These are phyloP conservation scores for Xenus cinereus DNA, from an alignment of 2,113 vertebrate genomes.

Conservation along the genomic window DNA sequence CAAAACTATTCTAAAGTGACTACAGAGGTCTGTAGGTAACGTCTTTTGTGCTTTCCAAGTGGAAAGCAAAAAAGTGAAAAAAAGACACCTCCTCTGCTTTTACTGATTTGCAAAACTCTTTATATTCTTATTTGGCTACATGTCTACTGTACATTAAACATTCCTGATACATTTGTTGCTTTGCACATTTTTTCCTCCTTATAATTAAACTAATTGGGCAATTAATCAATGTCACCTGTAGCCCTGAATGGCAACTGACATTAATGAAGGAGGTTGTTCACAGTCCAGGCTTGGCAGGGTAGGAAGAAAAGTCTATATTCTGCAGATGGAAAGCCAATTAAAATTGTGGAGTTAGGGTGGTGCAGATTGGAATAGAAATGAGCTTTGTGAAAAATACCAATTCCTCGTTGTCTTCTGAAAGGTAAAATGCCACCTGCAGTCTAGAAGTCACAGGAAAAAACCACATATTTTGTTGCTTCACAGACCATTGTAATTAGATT, in stretches of 20 bases:
- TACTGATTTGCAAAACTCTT: neutral
- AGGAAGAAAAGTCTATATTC: neutral
- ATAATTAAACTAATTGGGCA: conserved; percentile 53
- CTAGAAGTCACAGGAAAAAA: neutral
- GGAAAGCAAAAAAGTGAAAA: neutral
- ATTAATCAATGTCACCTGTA: conserved; percentile 39
- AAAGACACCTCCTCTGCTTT: neutral
- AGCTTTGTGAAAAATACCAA: neutral
- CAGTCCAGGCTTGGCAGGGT: neutral
- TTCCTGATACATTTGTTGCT: neutral
- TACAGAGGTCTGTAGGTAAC: neutral
- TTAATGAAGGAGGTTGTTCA: conserved; percentile 21
- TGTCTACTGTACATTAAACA: neutral
- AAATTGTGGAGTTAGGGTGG: neutral
- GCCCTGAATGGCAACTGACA: conserved; percentile 28
- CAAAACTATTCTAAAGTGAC: neutral
- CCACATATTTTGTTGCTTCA: neutral
- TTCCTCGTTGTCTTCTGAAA: neutral
- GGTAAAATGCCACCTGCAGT: neutral
- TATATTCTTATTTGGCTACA: neutral
- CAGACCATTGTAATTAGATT: neutral
- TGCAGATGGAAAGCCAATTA: conserved; percentile 22
- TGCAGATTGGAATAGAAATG: neutral
- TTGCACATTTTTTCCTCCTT: conserved; percentile 4
- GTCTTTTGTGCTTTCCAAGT: neutral